Evolutionary conservation across 2,113 vertebrate genomes (phyloP), one percentile per base, ranked within the genome.

Genomic region (Vicugna pacos): DNA sequence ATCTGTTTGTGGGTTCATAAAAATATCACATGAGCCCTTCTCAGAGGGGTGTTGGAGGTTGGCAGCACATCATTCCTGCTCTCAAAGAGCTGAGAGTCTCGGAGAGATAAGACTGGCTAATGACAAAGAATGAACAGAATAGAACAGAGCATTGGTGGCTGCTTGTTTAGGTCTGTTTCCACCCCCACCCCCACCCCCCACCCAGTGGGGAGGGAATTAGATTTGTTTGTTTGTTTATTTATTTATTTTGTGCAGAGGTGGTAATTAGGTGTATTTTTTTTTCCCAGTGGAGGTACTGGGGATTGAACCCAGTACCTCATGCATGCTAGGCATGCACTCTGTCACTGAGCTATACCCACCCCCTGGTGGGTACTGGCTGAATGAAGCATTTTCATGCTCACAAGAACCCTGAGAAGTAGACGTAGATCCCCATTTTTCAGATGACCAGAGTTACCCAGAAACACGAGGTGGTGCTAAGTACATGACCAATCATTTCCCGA

Each of bases 351-450:
- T 42, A 42, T 42, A 42, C 38, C 38, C 38, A 42, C 38, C 38
- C 38, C 38, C 38, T 42, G 38, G 38, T 24, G 24, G 73, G 24
- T 72, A 24, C 30, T 86, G 77, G 24, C 0, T 26, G 6, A 70
- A 35, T 30, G 50, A 72, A 60, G 11, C 6, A 5, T 80, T 54
- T 82, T 52, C 75, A 67, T 35, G 38, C 42, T 62, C 30, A 30
- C 32, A 38, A 73, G 62, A 80, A 26, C 70, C 38, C 32, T n/a
- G 28, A 64, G 32, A 93, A 35, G 64, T 58, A 28, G 2, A 12
- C 38, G 13, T 56, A 82, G 12, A 54, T 67, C 28, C 56, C 86
- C 65, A 70, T 93, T 93, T 95, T 89, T 82, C 91, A 73, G 95
- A 77, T 54, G 52, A 28, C 16, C 35, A 65, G 76, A 35, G 50